phyloP scores from a whole-genome alignment of 2,888 invertebrate species.

The Leuctra nigra region DNA sequence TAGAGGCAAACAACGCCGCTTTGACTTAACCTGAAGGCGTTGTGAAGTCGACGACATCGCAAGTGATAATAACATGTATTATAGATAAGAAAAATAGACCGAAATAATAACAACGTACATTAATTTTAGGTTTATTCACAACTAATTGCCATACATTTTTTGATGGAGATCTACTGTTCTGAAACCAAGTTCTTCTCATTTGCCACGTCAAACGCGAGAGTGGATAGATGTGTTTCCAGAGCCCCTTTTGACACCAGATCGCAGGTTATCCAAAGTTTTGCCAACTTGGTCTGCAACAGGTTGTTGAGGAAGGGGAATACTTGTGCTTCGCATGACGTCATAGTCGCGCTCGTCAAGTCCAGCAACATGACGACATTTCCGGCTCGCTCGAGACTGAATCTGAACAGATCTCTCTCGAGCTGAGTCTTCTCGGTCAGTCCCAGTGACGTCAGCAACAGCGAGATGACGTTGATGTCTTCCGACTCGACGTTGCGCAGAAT shows the following conservation, averaged over 20 bases:
- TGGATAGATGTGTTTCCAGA: background rate
- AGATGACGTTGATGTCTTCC: background rate
- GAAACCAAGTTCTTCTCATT: background rate
- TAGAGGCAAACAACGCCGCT: too few species aligned
- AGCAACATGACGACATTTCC: background rate
- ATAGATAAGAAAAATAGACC: too few species aligned
- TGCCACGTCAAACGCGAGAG: background rate
- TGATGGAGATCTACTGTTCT: background rate
- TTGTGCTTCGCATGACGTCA: background rate
- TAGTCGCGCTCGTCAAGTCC: background rate
- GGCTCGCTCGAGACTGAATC: background rate
- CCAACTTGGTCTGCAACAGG: background rate
- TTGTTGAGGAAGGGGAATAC: background rate
- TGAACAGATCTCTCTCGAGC: constrained; percentile 2
- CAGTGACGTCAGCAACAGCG: background rate
- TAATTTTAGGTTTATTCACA: too few species aligned
- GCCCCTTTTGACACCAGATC: background rate
- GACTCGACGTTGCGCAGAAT: background rate
- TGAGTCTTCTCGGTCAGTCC: background rate
- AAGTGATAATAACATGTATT: too few species aligned
- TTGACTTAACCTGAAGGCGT: too few species aligned
- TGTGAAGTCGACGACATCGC: too few species aligned
- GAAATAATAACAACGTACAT: too few species aligned
- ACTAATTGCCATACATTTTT: too few species aligned
- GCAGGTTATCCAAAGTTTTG: background rate